A percentile compares a stretch with the other conserved stretches of the same genome.
Evolutionary conservation across 2,888 invertebrate genomes (phyloP).

Genomic region (Chymomyza amoena): DNA sequence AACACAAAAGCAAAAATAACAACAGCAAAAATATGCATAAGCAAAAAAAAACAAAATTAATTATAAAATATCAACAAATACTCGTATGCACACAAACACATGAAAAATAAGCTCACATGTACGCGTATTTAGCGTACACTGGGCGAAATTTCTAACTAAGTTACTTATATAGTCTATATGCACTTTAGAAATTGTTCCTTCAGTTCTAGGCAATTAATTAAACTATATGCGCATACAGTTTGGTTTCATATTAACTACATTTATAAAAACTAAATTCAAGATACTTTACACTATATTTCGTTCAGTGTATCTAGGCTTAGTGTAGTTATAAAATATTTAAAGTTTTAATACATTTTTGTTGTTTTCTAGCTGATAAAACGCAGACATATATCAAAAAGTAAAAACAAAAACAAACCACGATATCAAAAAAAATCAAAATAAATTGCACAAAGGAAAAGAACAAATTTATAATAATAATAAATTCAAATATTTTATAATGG

Average conservation of each 20-base stretch:
- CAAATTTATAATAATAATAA: slow-evolving; percentile 8
- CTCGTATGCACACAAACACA: slow-evolving; percentile 1
- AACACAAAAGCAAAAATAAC: slow-evolving; percentile 18
- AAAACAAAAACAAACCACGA: neutral
- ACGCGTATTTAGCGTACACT: neutral
- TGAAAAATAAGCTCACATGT: neutral
- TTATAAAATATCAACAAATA: slow-evolving; percentile 6
- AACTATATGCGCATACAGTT: neutral
- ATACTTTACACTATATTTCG: neutral
- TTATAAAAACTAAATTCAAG: neutral
- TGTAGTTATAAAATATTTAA: neutral
- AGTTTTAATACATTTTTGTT: neutral
- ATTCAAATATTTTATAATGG: slow-evolving; percentile 22
- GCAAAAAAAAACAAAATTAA: slow-evolving; percentile 16
- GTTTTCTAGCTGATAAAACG: neutral
- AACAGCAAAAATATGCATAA: neutral
- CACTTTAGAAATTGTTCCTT: neutral
- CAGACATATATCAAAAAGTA: neutral
- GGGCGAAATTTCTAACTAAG: neutral
- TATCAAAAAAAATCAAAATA: slow-evolving; percentile 30
- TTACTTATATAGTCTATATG: neutral
- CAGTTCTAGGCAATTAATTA: neutral
- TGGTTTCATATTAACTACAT: neutral
- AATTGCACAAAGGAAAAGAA: slow-evolving; percentile 26
- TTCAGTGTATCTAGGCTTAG: neutral